These are phyloP conservation scores for Chymomyza caudatula DNA, from an alignment of 2,888 invertebrate genomes.

Conservation along the genomic window DNA sequence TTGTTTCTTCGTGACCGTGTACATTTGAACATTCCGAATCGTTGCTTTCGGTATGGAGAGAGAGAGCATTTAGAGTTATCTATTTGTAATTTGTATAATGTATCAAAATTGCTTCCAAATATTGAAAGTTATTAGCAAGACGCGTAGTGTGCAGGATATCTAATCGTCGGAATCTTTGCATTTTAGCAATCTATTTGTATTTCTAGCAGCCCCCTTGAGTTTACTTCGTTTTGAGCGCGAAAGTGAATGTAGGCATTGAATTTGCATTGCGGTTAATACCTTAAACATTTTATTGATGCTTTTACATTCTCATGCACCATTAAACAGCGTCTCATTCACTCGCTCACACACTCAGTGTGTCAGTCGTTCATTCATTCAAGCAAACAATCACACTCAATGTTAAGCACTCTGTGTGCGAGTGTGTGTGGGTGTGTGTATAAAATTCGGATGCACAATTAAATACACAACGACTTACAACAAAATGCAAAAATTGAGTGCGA, in stretches of 20 bases:
- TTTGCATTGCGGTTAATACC: constrained; percentile 11
- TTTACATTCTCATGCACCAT: constrained; percentile 21
- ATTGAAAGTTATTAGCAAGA: no score
- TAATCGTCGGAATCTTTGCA: background rate
- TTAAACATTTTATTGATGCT: constrained; percentile 24
- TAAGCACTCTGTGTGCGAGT: background rate
- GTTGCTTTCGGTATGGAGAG: no score
- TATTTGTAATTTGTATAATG: no score
- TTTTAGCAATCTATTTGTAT: background rate
- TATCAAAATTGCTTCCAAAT: no score
- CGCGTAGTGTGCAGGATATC: background rate
- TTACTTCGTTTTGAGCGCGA: background rate
- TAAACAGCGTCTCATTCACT: constrained; percentile 5
- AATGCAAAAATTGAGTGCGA: constrained; percentile 9
- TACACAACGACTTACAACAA: background rate
- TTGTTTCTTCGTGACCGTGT: no score
- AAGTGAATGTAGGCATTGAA: background rate
- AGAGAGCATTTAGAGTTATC: no score
- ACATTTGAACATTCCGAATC: no score
- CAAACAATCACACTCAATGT: background rate
- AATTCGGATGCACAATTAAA: background rate
- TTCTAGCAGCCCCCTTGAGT: background rate
- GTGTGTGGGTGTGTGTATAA: background rate
- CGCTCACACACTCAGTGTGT: background rate
- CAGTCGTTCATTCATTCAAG: background rate